phyloP scores from a whole-genome alignment of 2,797 vertebrate genomes.

The Sardinella longiceps region DNA sequence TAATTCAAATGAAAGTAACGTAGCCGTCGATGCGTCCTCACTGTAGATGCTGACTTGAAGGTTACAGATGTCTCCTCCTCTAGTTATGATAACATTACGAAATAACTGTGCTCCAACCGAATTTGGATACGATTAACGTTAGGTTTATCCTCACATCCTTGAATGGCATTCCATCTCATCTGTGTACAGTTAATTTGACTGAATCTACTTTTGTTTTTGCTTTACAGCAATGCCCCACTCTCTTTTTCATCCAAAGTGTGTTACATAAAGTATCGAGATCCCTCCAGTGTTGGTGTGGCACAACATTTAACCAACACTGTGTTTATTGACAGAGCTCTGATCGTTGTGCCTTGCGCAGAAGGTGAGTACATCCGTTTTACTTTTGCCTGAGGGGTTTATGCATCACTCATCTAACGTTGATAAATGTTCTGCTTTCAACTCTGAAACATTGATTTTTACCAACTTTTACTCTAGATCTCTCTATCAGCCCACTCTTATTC shows the following conservation, averaged over 20 bases:
- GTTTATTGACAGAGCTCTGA: conserved; percentile 99
- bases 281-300: conserved; percentile 98
- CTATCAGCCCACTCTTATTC: neutral
- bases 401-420: too few species aligned
- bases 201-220: conserved; percentile 57
- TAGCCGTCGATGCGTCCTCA: too few species aligned
- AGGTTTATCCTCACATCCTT: too few species aligned
- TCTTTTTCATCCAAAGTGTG: conserved; percentile 99
- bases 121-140: too few species aligned
- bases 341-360: conserved; percentile 98
- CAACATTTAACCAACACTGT: conserved; percentile 99
- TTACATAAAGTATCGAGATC: conserved; percentile 97
- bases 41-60: neutral
- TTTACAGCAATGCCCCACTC: conserved; percentile 90
- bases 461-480: neutral
- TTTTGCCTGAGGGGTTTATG: neutral
- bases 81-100: too few species aligned
- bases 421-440: neutral
- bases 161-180: too few species aligned
- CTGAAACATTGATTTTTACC: neutral
- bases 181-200: neutral
- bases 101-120: too few species aligned
- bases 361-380: conserved; percentile 80
- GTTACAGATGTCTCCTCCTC: neutral
- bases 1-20: neutral